Conservation (phyloP, 1,140 invertebrate species). For the Dendroctonus valens region DNA sequence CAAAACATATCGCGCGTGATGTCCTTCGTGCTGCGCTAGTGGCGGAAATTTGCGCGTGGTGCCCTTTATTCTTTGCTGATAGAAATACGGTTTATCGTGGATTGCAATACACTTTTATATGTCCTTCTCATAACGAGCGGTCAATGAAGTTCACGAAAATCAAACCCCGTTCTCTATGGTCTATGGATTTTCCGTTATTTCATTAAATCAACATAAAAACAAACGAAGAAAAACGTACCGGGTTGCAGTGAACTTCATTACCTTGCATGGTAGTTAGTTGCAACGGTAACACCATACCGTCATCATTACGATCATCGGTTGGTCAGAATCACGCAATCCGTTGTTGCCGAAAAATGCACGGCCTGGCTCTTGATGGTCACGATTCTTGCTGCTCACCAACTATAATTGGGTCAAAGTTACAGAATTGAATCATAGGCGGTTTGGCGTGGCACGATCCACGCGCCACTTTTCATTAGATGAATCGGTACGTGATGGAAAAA, state of each 20-base stretch:
- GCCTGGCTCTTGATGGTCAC: slow-evolving; percentile 24
- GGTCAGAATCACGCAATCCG: slow-evolving; percentile 30
- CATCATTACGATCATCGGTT: slow-evolving; percentile 26
- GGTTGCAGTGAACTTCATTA: slow-evolving; percentile 20
- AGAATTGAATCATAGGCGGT: slow-evolving; percentile 36
- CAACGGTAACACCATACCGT: slow-evolving; percentile 23
- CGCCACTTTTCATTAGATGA: slow-evolving; percentile 28
- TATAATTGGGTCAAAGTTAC: slow-evolving; percentile 36
- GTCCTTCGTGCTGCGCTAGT: too few species aligned
- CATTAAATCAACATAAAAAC: slow-evolving; percentile 15
- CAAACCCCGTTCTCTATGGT: too few species aligned
- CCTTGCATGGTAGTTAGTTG: slow-evolving; percentile 23
- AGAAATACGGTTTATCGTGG: too few species aligned
- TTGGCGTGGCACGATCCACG: slow-evolving; percentile 31
- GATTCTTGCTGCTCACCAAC: slow-evolving; percentile 22
- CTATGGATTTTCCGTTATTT: slow-evolving; percentile 16
- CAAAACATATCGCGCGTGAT: too few species aligned
- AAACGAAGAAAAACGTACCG: slow-evolving; percentile 7
- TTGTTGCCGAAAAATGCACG: slow-evolving; percentile 29
- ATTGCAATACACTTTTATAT: too few species aligned
- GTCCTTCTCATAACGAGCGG: too few species aligned
- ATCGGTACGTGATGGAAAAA: slow-evolving; percentile 30
- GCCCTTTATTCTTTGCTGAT: too few species aligned
- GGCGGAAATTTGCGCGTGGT: too few species aligned
- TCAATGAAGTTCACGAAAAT: too few species aligned